phyloP scores from a whole-genome alignment of 2,113 vertebrate species.

The Bolborhynchus lineola region DNA sequence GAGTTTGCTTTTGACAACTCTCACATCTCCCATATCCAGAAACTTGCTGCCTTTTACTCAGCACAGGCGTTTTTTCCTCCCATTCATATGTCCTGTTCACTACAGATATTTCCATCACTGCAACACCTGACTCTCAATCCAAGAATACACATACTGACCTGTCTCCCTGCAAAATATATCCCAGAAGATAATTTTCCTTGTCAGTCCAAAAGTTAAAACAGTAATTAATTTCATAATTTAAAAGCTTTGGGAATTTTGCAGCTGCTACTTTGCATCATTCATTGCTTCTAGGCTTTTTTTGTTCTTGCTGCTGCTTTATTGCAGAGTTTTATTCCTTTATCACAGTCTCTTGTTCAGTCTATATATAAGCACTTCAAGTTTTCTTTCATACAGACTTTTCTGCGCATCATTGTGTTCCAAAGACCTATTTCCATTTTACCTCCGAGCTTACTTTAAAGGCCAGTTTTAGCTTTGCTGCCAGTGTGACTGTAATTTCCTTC shows the following conservation, averaged over 20 bases:
- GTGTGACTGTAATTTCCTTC: not conserved
- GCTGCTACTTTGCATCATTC: not conserved
- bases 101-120: not conserved
- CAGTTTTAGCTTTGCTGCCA: not conserved
- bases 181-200: not conserved
- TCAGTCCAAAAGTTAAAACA: not conserved
- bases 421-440: not conserved
- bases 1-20: not conserved
- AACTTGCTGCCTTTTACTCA: not conserved
- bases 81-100: not conserved
- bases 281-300: not conserved
- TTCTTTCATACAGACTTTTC: not conserved
- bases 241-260: not conserved
- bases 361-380: not conserved
- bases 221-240: not conserved
- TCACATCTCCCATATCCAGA: not conserved
- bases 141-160: not conserved
- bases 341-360: not conserved
- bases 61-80: fast-evolving
- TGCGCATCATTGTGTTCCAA: not conserved
- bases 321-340: not conserved
- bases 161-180: not conserved
- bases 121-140: not conserved
- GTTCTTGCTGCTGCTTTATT: not conserved
- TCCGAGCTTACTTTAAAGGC: not conserved